Evolutionary conservation across 2,888 invertebrate genomes (phyloP), one percentile per base, ranked within the genome.

Genomic region (Ectemnius cavifrons): DNA sequence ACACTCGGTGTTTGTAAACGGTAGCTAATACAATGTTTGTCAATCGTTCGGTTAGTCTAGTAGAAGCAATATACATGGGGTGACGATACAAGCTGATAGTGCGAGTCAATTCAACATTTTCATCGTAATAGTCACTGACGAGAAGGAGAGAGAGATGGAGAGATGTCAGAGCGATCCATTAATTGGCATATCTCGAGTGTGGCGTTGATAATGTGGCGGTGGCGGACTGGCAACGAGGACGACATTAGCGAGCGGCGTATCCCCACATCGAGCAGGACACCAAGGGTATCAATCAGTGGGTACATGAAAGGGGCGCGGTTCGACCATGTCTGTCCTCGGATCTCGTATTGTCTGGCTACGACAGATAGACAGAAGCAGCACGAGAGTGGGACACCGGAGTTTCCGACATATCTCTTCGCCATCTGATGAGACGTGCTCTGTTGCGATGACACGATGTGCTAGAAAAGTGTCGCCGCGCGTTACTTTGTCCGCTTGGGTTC

Each of bases 231-330:
- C 79, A 77, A 80, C 79, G 77, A 69, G 79, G 77, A 71, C 75
- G 78, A 84, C 79, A 78, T 81, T 80, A 77, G 74, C 78, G 77
- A 75, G 74, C 78, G 75, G 77, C 71, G 79, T 75, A 78, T 81
- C 83, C 83, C 79, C 74, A 83, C 77, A 72, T 79, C 74, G 80
- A 81, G 85, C 85, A 79, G 81, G 81, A 80, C 82, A 37, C 37
- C 37, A 82, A 79, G 81, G 87, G 86, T 85, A 86, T 87, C 87
- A 87, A 87, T 86, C 87, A 86, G 87, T 85, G 64, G 85, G 81
- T 87, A 87, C 87, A 87, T 82, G 87, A 86, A 87, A 87, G 87
- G 87, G 87, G 87, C 87, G 82, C 86, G 86, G 85, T 82, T 79
- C 84, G 81, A 78, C 81, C 83, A 82, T 85, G 85, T 86, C 87